A percentile compares a stretch with the other conserved stretches of the same genome.
Conservation (phyloP, 2,888 invertebrate genomes). For the Eupithecia exiguata region DNA sequence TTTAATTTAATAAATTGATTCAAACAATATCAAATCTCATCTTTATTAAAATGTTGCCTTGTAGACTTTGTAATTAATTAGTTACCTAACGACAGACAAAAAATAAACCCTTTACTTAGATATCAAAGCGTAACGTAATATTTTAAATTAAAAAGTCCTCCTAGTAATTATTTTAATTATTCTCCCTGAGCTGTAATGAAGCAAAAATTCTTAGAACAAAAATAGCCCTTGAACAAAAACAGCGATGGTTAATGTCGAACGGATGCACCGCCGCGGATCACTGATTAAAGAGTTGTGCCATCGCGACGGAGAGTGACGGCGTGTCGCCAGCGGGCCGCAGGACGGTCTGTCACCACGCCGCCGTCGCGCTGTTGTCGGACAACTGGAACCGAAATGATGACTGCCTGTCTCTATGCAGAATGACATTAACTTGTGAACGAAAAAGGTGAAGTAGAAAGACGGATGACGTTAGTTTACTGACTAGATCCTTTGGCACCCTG, state of each 20-base stretch:
- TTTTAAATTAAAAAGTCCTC: background rate
- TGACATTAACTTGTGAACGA: background rate
- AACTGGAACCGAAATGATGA: background rate
- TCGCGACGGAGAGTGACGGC: background rate
- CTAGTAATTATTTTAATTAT: slow-evolving; percentile 18
- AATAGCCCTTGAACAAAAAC: slow-evolving; percentile 38
- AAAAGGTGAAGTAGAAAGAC: background rate
- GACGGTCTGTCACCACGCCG: background rate
- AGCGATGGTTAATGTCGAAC: slow-evolving; percentile 37
- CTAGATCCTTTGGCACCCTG: slow-evolving; percentile 48
- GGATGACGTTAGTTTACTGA: slow-evolving; percentile 47
- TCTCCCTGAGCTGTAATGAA: slow-evolving; percentile 18
- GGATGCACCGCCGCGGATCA: slow-evolving; percentile 41
- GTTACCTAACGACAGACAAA: background rate
- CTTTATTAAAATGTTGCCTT: background rate
- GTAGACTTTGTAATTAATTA: slow-evolving; percentile 3
- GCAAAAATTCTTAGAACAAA: slow-evolving; percentile 34
- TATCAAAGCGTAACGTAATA: slow-evolving; percentile 13
- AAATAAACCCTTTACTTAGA: slow-evolving; percentile 8
- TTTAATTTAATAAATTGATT: background rate
- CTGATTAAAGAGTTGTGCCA: slow-evolving; percentile 37
- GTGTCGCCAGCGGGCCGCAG: background rate
- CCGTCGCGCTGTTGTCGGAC: background rate
- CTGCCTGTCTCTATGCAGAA: background rate
- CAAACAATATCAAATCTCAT: background rate